These are phyloP conservation scores for Pachydiplax longipennis DNA, from an alignment of 2,888 invertebrate species.

Conservation along the genomic window DNA sequence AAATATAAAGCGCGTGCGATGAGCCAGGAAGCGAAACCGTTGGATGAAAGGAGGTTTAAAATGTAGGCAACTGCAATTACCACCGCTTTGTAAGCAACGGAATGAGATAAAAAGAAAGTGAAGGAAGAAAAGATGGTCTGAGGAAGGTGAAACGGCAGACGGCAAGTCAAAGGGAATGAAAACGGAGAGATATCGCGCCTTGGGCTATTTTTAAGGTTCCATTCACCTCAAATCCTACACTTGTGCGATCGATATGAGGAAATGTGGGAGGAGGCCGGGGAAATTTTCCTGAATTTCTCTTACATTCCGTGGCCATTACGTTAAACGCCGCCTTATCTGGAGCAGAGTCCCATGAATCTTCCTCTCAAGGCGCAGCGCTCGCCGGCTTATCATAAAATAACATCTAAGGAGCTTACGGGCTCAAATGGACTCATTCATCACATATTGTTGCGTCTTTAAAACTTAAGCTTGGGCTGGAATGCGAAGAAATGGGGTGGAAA, in stretches of 20 bases:
- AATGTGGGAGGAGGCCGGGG: neutral
- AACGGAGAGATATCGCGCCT: neutral
- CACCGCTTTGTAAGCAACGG: too few species aligned
- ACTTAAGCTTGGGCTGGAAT: neutral
- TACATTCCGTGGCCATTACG: constrained; percentile 24
- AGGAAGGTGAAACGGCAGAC: neutral
- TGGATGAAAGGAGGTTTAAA: too few species aligned
- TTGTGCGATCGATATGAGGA: neutral
- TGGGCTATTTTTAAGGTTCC: constrained; percentile 8
- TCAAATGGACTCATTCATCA: constrained; percentile 11
- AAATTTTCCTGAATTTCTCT: neutral
- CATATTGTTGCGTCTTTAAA: neutral
- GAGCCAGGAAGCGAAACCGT: too few species aligned
- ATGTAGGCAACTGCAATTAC: too few species aligned
- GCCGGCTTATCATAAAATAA: constrained; percentile 5
- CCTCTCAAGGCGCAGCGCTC: neutral
- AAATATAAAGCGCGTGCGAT: too few species aligned
- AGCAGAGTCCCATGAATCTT: neutral
- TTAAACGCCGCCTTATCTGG: constrained; percentile 17
- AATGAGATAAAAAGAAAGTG: neutral
- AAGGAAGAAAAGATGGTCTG: neutral
- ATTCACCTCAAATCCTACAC: constrained; percentile 17
- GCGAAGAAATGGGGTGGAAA: neutral
- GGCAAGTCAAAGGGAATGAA: neutral
- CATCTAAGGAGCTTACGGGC: constrained; percentile 2